These are phyloP conservation scores for Hybognathus amarus DNA, from an alignment of 2,797 vertebrate genomes.

Conservation along the genomic window DNA sequence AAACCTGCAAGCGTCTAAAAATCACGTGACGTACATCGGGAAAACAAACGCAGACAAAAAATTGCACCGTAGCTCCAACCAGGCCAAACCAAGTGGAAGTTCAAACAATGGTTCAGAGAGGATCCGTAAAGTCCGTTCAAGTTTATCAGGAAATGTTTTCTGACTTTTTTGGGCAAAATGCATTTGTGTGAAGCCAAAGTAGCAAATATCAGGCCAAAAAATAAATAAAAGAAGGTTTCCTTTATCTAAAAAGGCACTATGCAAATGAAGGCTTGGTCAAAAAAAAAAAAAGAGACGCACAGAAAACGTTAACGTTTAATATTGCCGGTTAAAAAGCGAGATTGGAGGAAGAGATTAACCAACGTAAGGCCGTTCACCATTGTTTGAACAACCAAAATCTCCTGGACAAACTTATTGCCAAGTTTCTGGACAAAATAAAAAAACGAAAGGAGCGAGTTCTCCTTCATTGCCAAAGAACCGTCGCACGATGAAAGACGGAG, in stretches of 20 bases:
- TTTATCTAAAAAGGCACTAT: slow-evolving; percentile 52
- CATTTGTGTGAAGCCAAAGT: not conserved
- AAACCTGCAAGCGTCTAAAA: slow-evolving; percentile 64
- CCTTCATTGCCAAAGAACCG: not conserved
- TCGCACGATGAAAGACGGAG: not conserved
- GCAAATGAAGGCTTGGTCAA: slow-evolving; percentile 51
- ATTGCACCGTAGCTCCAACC: slow-evolving; percentile 68
- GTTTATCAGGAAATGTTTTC: slow-evolving; percentile 88
- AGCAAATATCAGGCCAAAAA: not conserved
- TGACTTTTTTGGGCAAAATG: slow-evolving; percentile 34
- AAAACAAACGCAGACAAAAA: slow-evolving; percentile 54
- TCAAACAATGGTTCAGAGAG: slow-evolving; percentile 81
- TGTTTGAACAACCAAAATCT: slow-evolving; percentile 82
- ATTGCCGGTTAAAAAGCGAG: slow-evolving; percentile 23
- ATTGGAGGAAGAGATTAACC: not conserved
- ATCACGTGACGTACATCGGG: slow-evolving; percentile 43
- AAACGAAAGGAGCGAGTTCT: slow-evolving; percentile 70
- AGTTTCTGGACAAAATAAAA: slow-evolving; percentile 73
- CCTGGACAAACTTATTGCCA: slow-evolving; percentile 77
- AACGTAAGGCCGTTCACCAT: slow-evolving; percentile 66
- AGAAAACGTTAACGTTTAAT: not conserved
- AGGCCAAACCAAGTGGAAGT: slow-evolving; percentile 82
- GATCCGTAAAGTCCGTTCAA: slow-evolving; percentile 74
- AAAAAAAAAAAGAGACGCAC: not conserved
- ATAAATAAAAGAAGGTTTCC: slow-evolving; percentile 1